Evolutionary conservation across 2,113 vertebrate species (phyloP), one percentile per base, ranked within the genome.

Genomic region (Empidonax traillii): DNA sequence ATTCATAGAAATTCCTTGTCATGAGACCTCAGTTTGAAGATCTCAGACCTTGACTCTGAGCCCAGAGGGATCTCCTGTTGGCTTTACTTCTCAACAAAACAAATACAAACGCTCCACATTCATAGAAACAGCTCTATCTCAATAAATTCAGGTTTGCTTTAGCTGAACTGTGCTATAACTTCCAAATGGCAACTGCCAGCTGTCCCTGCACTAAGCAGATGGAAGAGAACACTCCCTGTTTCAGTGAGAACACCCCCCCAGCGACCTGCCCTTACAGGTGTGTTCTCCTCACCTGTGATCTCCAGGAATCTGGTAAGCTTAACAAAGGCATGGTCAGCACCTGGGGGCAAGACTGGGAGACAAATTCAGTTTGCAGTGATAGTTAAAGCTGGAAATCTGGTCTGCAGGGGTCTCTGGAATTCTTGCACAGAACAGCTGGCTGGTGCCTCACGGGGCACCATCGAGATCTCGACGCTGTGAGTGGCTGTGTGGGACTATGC

Each of bases 381-480:
- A 68, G 55, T 24, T 52, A 72, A 47, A 82, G 51, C n/a, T 55
- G 55, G 28, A 31, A 81, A 53, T 30, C 33, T 25, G 21, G 3
- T 44, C 59, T 80, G 73, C 21, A 66, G 65, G 37, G 21, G 10
- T 16, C 61, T 76, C 58, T 49, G n/a, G 24, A 63, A 47, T 9
- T 17, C 28, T 16, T 25, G 21, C 49, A 19, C 35, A 51, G 62
- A 72, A n/a, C 3, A 1, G 41, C 35, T 59, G 55, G 35, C 52
- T 14, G 12, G 39, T 46, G 53, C 62, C 62, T 44, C 3, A 1
- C 2, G 3, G 25, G 15, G 23, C 13, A n/a, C 46, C 37, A 6
- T 0, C 6, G 16, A 55, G 53, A 52, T 31, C 59, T 6, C 44
- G 44, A 1, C 0, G 3, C 6, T 63, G 16, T 16, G 30, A 39